These are phyloP conservation scores for Spilarctia lutea DNA, from an alignment of 2,888 invertebrate species.

Conservation along the genomic window DNA sequence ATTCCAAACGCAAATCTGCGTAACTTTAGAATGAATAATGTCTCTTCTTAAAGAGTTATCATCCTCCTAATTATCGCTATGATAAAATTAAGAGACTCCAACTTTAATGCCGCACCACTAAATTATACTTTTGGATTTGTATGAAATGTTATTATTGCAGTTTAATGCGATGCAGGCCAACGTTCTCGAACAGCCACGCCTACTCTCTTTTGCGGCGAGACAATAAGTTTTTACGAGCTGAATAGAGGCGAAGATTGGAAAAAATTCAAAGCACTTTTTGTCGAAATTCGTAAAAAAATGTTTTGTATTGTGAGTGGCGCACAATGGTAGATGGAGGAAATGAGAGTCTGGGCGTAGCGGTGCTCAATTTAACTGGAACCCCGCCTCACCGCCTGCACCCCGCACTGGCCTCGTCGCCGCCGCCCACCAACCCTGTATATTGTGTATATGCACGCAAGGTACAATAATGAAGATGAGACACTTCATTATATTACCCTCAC, in stretches of 20 bases:
- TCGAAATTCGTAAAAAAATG: slow-evolving; percentile 85
- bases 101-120: slow-evolving; percentile 63
- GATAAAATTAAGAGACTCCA: slow-evolving; percentile 78
- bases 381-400: slow-evolving; percentile 53
- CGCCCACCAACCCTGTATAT: slow-evolving; percentile 51
- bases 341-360: slow-evolving; percentile 83
- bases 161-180: slow-evolving; percentile 58
- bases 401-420: slow-evolving; percentile 31
- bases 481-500: slow-evolving; percentile 49
- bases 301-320: slow-evolving; percentile 85
- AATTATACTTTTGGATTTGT: slow-evolving; percentile 69
- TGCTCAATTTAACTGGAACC: slow-evolving; percentile 84
- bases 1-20: slow-evolving; percentile 81
- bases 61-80: slow-evolving; percentile 76
- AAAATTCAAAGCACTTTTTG: slow-evolving; percentile 85
- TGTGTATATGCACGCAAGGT: slow-evolving; percentile 65
- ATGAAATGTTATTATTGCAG: slow-evolving; percentile 65
- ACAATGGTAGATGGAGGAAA: slow-evolving; percentile 85
- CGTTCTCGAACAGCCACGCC: slow-evolving; percentile 59
- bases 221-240: slow-evolving; percentile 81
- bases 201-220: slow-evolving; percentile 72
- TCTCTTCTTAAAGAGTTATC: slow-evolving; percentile 82
- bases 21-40: slow-evolving; percentile 81
- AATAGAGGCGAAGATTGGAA: slow-evolving; percentile 85
- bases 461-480: slow-evolving; percentile 65